A percentile compares a stretch with the other conserved stretches of the same genome.
These are phyloP conservation scores for Pentalonia nigronervosa DNA, from an alignment of 1,140 invertebrate species.

Conservation along the genomic window DNA sequence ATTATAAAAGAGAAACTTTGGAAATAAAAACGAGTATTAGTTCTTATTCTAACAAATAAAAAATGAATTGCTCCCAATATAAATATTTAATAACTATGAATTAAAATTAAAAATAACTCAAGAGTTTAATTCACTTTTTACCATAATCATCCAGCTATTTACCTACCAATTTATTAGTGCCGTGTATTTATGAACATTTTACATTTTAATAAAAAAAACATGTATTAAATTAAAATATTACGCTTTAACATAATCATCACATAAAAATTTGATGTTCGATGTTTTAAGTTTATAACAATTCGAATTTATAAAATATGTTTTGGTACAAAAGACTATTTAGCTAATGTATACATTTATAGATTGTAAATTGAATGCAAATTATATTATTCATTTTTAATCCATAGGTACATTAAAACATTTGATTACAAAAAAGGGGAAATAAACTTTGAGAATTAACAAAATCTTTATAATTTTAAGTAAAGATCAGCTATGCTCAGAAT, in stretches of 20 bases:
- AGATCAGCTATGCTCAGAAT: neutral
- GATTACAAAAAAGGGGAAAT: neutral
- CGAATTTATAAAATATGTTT: neutral
- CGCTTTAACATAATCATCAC: neutral
- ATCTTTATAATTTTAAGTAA: neutral
- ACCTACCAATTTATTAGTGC: neutral
- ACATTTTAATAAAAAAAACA: neutral
- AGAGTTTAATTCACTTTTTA: neutral
- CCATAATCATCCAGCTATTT: neutral
- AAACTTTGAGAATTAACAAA: neutral
- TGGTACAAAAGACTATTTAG: neutral
- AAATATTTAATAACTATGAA: conserved; percentile 13
- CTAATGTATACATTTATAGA: neutral
- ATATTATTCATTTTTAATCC: neutral
- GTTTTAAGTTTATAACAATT: neutral
- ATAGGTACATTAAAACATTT: neutral
- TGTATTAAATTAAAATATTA: neutral
- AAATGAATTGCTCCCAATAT: neutral
- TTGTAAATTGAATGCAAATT: neutral
- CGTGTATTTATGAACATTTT: neutral
- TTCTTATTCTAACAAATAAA: neutral
- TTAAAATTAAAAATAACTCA: conserved; percentile 10
- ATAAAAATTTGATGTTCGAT: neutral
- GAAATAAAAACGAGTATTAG: neutral
- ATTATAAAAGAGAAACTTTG: neutral